Percentiles rank a stretch among this genome's conserved stretches.
These are phyloP conservation scores for Sterrhoptilus dennistouni DNA, from an alignment of 2,113 vertebrate genomes.

Conservation along the genomic window DNA sequence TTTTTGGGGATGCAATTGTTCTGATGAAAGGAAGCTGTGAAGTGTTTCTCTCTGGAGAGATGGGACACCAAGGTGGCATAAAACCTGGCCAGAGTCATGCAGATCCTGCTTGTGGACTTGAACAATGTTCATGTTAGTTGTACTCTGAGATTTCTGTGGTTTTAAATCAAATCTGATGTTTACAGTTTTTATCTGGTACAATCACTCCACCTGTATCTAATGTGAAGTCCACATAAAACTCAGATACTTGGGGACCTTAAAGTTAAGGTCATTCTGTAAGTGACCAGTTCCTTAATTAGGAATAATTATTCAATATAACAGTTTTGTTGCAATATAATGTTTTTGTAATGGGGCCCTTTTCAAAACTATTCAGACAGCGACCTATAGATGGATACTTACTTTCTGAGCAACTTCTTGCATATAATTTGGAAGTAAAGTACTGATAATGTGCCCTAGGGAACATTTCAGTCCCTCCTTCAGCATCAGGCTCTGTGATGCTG, in stretches of 20 bases:
- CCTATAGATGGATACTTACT: background rate
- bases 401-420: background rate
- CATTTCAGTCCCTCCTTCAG: background rate
- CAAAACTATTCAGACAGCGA: background rate
- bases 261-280: background rate
- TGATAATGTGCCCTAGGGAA: background rate
- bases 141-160: background rate
- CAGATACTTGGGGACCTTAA: background rate
- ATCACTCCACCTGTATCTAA: accelerated
- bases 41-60: background rate
- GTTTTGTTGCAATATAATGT: background rate
- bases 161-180: background rate
- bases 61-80: background rate
- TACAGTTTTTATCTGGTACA: background rate
- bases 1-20: background rate
- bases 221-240: background rate
- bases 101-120: background rate
- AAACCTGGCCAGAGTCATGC: background rate
- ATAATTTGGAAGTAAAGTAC: background rate
- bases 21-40: background rate
- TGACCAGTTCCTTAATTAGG: background rate
- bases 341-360: background rate
- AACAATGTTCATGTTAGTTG: background rate
- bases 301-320: background rate
- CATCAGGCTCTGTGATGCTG: background rate